A percentile compares a stretch with the other conserved stretches of the same genome.
Evolutionary conservation across 2,797 vertebrate genomes (phyloP).

Genomic region (Pseudopleuronectes americanus): DNA sequence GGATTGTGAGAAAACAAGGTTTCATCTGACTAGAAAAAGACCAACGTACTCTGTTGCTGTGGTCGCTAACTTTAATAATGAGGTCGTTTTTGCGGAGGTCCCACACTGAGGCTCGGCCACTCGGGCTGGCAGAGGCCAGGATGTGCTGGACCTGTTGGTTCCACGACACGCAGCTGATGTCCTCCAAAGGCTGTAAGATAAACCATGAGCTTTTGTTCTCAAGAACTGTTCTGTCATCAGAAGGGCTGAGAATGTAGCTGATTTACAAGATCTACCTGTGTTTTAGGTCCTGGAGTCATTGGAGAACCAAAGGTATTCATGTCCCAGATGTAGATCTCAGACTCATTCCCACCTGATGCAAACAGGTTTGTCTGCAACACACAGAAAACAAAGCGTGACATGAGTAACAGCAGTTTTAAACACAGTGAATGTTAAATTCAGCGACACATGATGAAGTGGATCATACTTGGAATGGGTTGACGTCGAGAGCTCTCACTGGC

Average conservation of each 20-base stretch:
- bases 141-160: slow-evolving; percentile 98
- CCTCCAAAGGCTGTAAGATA: slow-evolving; percentile 87
- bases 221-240: neutral
- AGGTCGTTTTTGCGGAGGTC: slow-evolving; percentile 98
- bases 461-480: slow-evolving; percentile 94
- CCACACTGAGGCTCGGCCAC: slow-evolving; percentile 94
- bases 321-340: slow-evolving; percentile 99
- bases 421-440: neutral
- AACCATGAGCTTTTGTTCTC: neutral
- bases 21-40: neutral
- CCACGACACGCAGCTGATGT: slow-evolving; percentile 96
- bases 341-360: slow-evolving; percentile 97
- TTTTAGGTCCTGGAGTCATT: slow-evolving; percentile 97
- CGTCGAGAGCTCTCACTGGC: slow-evolving; percentile 93
- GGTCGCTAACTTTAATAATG: slow-evolving; percentile 99
- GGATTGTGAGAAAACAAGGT: neutral
- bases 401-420: neutral
- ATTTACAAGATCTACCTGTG: slow-evolving; percentile 84
- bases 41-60: slow-evolving; percentile 92
- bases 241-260: neutral
- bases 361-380: slow-evolving; percentile 90
- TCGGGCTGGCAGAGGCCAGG: slow-evolving; percentile 94
- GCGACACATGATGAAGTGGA: rapidly evolving
- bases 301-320: slow-evolving; percentile 95
- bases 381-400: neutral